These are phyloP conservation scores for Daubentonia madagascariensis DNA, from an alignment of 2,113 vertebrate species.

Conservation along the genomic window DNA sequence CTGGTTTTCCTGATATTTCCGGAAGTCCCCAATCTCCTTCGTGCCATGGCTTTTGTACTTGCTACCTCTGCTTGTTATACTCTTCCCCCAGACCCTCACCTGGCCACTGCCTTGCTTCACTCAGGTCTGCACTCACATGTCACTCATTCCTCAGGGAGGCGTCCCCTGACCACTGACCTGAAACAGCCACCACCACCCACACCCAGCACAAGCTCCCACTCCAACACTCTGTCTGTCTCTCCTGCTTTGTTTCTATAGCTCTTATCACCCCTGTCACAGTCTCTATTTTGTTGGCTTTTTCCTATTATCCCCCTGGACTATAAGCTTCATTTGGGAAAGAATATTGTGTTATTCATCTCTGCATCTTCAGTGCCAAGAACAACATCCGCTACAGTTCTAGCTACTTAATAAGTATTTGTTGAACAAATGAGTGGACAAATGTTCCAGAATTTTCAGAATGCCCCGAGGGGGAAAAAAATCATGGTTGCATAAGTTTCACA, in stretches of 20 bases:
- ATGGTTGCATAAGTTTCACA: background rate
- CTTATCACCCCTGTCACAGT: background rate
- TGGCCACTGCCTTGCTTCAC: background rate
- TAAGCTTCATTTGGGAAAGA: background rate
- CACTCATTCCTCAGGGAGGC: background rate
- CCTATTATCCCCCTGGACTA: background rate
- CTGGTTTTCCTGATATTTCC: background rate
- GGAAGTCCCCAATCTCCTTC: background rate
- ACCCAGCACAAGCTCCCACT: background rate
- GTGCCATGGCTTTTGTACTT: background rate
- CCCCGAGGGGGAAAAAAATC: background rate
- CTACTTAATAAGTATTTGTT: background rate
- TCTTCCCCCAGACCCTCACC: background rate
- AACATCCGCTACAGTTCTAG: background rate
- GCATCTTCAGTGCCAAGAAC: background rate
- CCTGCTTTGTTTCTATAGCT: background rate
- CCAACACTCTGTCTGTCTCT: background rate
- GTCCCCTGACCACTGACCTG: background rate
- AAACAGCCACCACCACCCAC: background rate
- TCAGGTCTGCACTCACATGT: background rate
- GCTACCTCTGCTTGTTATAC: background rate
- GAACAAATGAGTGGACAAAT: background rate
- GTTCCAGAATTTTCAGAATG: background rate
- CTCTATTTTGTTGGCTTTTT: background rate
- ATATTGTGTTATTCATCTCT: background rate